Percentiles rank a stretch among this genome's conserved stretches.
These are phyloP conservation scores for Artemia franciscana DNA, from an alignment of 1,140 invertebrate genomes.

Conservation along the genomic window DNA sequence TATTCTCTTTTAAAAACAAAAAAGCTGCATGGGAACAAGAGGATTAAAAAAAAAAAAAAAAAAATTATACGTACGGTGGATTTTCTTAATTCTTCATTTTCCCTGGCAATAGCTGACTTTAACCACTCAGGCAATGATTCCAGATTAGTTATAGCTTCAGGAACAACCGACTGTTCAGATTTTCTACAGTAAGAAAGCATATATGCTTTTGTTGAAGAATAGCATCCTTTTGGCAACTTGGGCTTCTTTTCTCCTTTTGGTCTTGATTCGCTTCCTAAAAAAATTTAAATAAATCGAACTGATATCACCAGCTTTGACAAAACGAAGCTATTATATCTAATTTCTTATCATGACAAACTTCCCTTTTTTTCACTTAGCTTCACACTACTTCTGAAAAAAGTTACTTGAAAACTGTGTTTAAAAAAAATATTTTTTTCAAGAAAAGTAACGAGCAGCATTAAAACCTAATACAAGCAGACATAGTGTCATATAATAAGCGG, in stretches of 20 bases:
- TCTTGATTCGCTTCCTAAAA: neutral
- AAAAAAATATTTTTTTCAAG: conserved; percentile 4
- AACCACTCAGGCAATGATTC: conserved; percentile 16
- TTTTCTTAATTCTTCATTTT: conserved; percentile 23
- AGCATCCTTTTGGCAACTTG: conserved; percentile 18
- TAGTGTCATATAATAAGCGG: neutral
- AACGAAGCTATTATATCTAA: too few relatives aligned
- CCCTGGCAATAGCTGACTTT: conserved; percentile 18
- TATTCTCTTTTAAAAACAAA: too few relatives aligned
- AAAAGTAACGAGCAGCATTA: too few relatives aligned
- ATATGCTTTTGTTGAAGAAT: conserved; percentile 30
- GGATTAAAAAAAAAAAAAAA: too few relatives aligned
- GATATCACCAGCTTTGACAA: neutral
- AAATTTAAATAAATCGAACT: neutral
- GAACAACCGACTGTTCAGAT: neutral
- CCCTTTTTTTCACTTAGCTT: too few relatives aligned
- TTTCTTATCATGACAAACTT: too few relatives aligned
- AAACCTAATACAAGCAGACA: too few relatives aligned
- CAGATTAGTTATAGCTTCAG: neutral
- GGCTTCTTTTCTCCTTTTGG: conserved; percentile 2
- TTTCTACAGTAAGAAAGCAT: conserved; percentile 34
- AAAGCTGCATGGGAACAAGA: too few relatives aligned
- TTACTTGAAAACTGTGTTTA: neutral
- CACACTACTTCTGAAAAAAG: too few relatives aligned
- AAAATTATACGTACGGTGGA: too few relatives aligned